Conservation (phyloP, 1,140 invertebrate genomes). For the Cardiocondyla obscurior region DNA sequence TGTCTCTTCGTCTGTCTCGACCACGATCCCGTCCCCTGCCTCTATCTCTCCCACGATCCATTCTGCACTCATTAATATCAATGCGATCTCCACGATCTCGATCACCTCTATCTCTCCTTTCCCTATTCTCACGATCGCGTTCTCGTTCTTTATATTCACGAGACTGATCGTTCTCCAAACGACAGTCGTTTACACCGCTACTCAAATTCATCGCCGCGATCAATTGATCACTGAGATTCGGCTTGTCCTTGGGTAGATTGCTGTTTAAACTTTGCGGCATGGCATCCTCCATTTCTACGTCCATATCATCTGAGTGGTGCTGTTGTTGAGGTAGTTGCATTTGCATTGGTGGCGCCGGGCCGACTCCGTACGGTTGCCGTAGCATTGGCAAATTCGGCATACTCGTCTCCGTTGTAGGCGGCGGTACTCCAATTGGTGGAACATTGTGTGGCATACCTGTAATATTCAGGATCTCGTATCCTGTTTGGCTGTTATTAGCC, state of each 20-base stretch:
- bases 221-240: constrained; percentile 78
- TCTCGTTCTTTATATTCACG: constrained; percentile 74
- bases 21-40: constrained; percentile 77
- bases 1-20: constrained; percentile 80
- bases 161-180: constrained; percentile 69
- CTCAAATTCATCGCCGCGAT: constrained; percentile 80
- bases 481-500: constrained; percentile 1
- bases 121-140: constrained; percentile 77
- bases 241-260: constrained; percentile 69
- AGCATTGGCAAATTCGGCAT: constrained; percentile 81
- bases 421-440: constrained; percentile 82
- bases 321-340: constrained; percentile 81
- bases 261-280: constrained; percentile 74
- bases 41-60: constrained; percentile 75
- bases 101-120: constrained; percentile 74
- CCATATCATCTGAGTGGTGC: constrained; percentile 85
- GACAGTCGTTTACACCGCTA: constrained; percentile 71
- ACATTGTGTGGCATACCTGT: constrained; percentile 82
- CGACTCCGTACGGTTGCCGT: constrained; percentile 77
- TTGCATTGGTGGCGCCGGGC: constrained; percentile 81
- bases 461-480: constrained; percentile 30
- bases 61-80: constrained; percentile 63
- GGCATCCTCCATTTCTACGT: constrained; percentile 87
- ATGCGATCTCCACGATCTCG: constrained; percentile 69
- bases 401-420: constrained; percentile 78